Base-by-base conservation (phyloP, 2,113 vertebrate genomes). In the Nerophis ophidion region DNA sequence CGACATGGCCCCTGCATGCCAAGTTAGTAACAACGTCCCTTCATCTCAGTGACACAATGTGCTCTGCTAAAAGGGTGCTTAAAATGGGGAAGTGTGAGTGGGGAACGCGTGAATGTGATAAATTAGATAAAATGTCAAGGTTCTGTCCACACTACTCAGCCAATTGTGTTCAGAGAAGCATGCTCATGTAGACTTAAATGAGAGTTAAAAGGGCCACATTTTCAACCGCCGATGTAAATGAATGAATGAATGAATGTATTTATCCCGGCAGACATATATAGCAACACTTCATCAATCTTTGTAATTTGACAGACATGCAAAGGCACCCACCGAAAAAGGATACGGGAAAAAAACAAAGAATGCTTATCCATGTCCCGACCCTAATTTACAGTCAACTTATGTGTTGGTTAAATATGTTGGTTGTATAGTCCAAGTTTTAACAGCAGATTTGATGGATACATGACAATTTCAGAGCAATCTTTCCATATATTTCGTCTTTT, bases 121-220 rank as follows among this genome's bases (percentile, higher is more conserved):
- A 77, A 67, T 60, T 55, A 52, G 65, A 64, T 36, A 26, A 59
- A 69, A 63, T 40, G 44, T 6, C 12, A 65, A 51, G 55, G 61
- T 64, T 61, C 38, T 46, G 9, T 60, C 50, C 6, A 56, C 1
- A 5, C 48, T 33, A 66, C 60, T 63, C 19, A 33, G 15, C 57
- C 15, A 17, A 12, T 47, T 26, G 2, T 55, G 38, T 46, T 53
- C 3, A 1, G 5, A 34, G 16, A 54, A 4, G 4, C 16, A 65
- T 34, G 53, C 19, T 12, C 15, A 12, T 52, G 56, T 5, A 9
- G 19, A 63, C 16, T 5, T 52, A 5, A 63, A 47, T 8, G 14
- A 50, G 17, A 35, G 14, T 35, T 52, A 35, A 35, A 54, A 36
- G 34, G 36, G 34, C 33, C 15, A 9, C 26, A n/a, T 53, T 35